A percentile compares a stretch with the other conserved stretches of the same genome.
phyloP scores from a whole-genome alignment of 2,888 invertebrate genomes.

The Noctua janthe region DNA sequence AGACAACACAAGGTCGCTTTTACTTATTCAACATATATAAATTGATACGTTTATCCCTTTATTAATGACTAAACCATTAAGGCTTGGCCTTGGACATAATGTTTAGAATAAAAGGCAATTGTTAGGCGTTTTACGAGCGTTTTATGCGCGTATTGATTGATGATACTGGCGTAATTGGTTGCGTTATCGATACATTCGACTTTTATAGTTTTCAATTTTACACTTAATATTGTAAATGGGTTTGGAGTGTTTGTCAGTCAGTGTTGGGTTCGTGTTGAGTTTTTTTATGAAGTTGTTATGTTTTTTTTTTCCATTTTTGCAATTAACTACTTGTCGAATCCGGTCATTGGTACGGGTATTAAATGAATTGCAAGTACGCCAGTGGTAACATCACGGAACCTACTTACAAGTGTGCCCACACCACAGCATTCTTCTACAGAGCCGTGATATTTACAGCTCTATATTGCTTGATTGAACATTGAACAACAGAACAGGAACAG shows the following conservation, averaged over 20 bases:
- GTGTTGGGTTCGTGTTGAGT: background rate
- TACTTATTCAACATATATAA: background rate
- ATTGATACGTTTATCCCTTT: slow-evolving; percentile 2
- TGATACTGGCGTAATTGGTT: slow-evolving; percentile 51
- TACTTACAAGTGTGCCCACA: no score
- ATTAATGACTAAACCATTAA: slow-evolving; percentile 24
- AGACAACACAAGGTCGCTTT: background rate
- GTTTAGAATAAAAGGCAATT: slow-evolving; percentile 52
- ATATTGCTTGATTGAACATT: background rate
- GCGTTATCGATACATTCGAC: slow-evolving; percentile 43
- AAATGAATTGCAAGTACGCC: no score
- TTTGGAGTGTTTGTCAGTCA: background rate
- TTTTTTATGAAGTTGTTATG: background rate
- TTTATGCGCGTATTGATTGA: slow-evolving; percentile 55
- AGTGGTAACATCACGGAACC: no score
- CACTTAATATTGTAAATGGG: slow-evolving; percentile 26
- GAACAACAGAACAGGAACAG: background rate
- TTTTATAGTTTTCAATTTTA: slow-evolving; percentile 56
- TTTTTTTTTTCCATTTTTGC: background rate
- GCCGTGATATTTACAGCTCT: no score
- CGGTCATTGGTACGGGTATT: no score
- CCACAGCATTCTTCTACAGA: no score
- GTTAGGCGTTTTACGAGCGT: slow-evolving; percentile 52
- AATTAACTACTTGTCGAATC: no score
- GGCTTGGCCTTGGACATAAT: slow-evolving; percentile 10